Percentiles rank a stretch among this genome's conserved stretches.
These are phyloP conservation scores for Forbesichthys papilliferus DNA, from an alignment of 2,113 vertebrate genomes.

Conservation along the genomic window DNA sequence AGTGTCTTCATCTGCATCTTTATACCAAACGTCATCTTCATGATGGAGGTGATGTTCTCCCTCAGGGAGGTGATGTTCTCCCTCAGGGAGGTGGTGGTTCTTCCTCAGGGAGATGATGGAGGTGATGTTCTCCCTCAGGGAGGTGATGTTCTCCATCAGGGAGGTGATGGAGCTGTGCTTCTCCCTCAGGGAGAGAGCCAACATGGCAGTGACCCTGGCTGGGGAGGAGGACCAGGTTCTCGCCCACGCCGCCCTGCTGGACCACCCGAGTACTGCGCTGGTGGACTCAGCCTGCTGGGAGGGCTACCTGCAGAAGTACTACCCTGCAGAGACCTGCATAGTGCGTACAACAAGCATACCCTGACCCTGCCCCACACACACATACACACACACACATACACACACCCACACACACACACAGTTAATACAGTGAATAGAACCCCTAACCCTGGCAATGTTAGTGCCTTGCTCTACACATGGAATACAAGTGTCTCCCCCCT, in stretches of 20 bases:
- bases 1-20: no score
- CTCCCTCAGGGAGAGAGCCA: slow-evolving; percentile 84
- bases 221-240: slow-evolving; percentile 75
- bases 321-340: slow-evolving; percentile 72
- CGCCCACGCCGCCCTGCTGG: slow-evolving; percentile 86
- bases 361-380: no score
- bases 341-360: slow-evolving; percentile 69
- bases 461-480: no score
- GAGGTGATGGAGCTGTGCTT: slow-evolving; percentile 54
- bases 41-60: no score
- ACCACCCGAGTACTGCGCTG: slow-evolving; percentile 82
- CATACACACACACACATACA: no score
- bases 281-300: slow-evolving; percentile 83
- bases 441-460: no score
- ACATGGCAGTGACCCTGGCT: slow-evolving; percentile 86
- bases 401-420: no score
- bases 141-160: slow-evolving; percentile 78
- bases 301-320: slow-evolving; percentile 72
- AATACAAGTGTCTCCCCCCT: no score
- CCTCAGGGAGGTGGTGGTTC: no score
- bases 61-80: slow-evolving; percentile 74
- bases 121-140: slow-evolving; percentile 67
- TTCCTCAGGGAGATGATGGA: no score
- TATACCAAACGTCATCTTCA: no score
- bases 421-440: no score